Evolutionary conservation across 2,888 invertebrate species (phyloP), one percentile per base, ranked within the genome.

Genomic region (Eupeodes luniger): DNA sequence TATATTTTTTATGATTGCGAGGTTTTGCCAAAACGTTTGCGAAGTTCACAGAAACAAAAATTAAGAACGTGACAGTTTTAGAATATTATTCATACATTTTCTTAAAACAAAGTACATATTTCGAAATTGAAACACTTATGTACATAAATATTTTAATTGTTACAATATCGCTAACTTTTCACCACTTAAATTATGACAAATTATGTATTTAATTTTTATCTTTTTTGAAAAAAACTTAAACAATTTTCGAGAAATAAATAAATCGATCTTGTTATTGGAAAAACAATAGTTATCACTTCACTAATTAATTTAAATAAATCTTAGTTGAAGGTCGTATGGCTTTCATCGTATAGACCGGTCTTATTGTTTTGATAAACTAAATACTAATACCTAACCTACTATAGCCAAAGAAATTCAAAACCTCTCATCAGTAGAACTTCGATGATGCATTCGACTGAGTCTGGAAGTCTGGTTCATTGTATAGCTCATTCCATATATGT

Each of bases 351-450:
- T 27, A 49, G 27, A 66, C 66, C 19, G 66, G 66, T 66, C 27
- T 14, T 27, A 66, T 66, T 66, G 27, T 66, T 47, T 27, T 66
- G 66, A 66, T 19, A 9, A 27, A 66, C 49, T 14, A 34, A 66
- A 66, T 34, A 9, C 19, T 12, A 66, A 27, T 47, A 66, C 40
- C 5, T 34, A 14, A 14, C 14, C 2, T 49, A 6, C 40, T 14
- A 2, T 12, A 14, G 47, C 12, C 14, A 47, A 19, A 19, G 40
- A n/a, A 61, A 27, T 57, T 27, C 12, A 27, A 27, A 2, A 27
- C 1, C 49, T 49, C n/a, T 66, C 14, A 66, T 66, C 14, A 66
- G 47, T 47, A 66, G 47, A 66, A 66, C 1, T 66, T 36, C 0
- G 12, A 16, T 27, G 7, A 47, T 47, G 19, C 47, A 66, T 19